phyloP scores from a whole-genome alignment of 2,888 invertebrate species.

The Hermaeophaga mercurialis region DNA sequence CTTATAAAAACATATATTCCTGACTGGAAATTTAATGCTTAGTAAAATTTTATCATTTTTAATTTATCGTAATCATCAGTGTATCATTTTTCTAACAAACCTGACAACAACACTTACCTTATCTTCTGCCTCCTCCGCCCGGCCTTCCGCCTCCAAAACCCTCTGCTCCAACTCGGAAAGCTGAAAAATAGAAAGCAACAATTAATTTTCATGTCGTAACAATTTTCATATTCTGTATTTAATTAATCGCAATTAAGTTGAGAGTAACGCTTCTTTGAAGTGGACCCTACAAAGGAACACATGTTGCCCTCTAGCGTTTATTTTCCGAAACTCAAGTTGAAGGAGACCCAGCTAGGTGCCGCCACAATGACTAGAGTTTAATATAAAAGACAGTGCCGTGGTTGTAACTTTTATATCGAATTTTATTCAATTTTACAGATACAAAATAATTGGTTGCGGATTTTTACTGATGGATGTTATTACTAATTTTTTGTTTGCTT shows the following conservation, averaged over 20 bases:
- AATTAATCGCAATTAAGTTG: conserved; percentile 6
- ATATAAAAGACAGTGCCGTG: background rate
- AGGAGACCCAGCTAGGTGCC: conserved; percentile 21
- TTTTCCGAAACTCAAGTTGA: conserved; percentile 2
- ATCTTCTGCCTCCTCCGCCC: conserved; percentile 93
- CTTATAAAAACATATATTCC: no score
- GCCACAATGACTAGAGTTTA: conserved; percentile 18
- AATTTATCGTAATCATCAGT: no score
- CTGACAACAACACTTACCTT: conserved; percentile 79
- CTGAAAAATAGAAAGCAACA: conserved; percentile 66
- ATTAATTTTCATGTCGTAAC: conserved; percentile 20
- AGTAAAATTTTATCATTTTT: no score
- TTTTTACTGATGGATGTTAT: no score
- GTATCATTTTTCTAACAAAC: no score
- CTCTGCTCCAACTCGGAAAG: conserved; percentile 93
- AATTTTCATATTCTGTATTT: conserved; percentile 2
- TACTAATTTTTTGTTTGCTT: no score
- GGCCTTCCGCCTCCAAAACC: conserved; percentile 88
- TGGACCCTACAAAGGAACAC: conserved; percentile 2
- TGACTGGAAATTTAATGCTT: no score
- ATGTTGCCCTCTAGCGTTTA: conserved; percentile 25
- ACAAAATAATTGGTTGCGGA: background rate
- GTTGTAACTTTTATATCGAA: background rate
- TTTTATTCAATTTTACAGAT: background rate
- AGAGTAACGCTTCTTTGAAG: conserved; percentile 4